Evolutionary conservation across 2,113 vertebrate genomes (phyloP), one percentile per base, ranked within the genome.

Genomic region (Emydura subglobosa): DNA sequence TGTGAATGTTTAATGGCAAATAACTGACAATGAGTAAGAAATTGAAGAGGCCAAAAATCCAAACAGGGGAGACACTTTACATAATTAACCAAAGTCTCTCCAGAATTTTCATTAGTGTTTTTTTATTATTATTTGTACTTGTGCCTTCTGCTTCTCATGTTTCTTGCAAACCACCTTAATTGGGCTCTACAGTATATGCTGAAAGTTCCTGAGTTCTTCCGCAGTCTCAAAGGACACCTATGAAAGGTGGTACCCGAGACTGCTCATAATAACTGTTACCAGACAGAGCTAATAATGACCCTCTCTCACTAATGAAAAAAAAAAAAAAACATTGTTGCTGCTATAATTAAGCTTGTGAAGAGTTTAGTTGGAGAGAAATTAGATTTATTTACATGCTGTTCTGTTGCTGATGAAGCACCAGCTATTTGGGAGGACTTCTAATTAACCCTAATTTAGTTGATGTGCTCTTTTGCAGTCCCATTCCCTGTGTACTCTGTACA

Each of bases 371-470:
- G 97, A 98, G 98, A 98, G 96, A 99, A 99, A 99, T 99, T 99
- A 99, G 98, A 99, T 99, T 98, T 99, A 99, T 99, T 99, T 99
- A 99, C 98, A 98, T 78, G 95, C 98, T 93, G 95, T 98, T 98
- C 98, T 98, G 98, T 97, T 98, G 99, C 98, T 99, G 98, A 98
- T 98, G 98, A 98, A 98, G 98, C 97, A 97, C 96, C 54, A 90
- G 96, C 97, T 97, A 98, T 98, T 98, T 96, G 94, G 97, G 97
- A 98, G 98, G 99, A 98, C 97, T 98, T 98, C 99, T 99, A 99
- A 99, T 99, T 99, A 99, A 98, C 98, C 98, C 99, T 99, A 97
- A 97, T 99, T 99, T 98, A 97, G 95, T 97, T 98, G 98, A 98
- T 97, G 89, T n/a, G 53, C 95, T 97, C 94, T 97, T 98, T 92